Conservation (phyloP, 2,113 vertebrate genomes). For the Percina caprodes region DNA sequence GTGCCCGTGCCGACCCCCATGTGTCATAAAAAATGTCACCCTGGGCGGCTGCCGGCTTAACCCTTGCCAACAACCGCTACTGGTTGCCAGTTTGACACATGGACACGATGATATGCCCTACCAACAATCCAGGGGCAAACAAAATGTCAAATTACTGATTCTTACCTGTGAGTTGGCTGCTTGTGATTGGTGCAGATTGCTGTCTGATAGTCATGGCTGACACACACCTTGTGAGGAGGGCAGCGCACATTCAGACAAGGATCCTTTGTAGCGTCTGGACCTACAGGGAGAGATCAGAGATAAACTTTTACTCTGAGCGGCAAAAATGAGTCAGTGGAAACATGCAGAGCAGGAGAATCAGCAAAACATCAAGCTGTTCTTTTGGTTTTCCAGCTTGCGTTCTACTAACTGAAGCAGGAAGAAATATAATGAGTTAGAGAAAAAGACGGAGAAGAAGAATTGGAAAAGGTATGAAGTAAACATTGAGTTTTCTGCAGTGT, state of each 20-base stretch:
- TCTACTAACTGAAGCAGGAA: constrained; percentile 59
- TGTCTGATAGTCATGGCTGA: constrained; percentile 94
- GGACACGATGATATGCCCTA: neutral
- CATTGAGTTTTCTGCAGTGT: constrained; percentile 49
- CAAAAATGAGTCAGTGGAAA: constrained; percentile 39
- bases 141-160: neutral
- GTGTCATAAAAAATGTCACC: too few species aligned
- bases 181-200: constrained; percentile 92
- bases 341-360: constrained; percentile 22
- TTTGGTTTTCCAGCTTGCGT: constrained; percentile 43
- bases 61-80: too few species aligned
- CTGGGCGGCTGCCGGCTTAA: too few species aligned
- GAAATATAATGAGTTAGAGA: constrained; percentile 66
- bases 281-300: constrained; percentile 73
- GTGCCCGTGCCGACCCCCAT: too few species aligned
- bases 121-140: neutral
- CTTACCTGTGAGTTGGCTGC: constrained; percentile 92
- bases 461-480: constrained; percentile 56
- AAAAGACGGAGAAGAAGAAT: constrained; percentile 37
- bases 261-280: constrained; percentile 92
- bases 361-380: constrained; percentile 57
- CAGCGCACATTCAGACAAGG: constrained; percentile 95
- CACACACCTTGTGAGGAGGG: constrained; percentile 93
- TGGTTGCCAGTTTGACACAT: too few species aligned
- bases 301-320: constrained; percentile 26